Evolutionary conservation across 2,797 vertebrate genomes (phyloP), one percentile per base, ranked within the genome.

Genomic region (Microtus agrestis): DNA sequence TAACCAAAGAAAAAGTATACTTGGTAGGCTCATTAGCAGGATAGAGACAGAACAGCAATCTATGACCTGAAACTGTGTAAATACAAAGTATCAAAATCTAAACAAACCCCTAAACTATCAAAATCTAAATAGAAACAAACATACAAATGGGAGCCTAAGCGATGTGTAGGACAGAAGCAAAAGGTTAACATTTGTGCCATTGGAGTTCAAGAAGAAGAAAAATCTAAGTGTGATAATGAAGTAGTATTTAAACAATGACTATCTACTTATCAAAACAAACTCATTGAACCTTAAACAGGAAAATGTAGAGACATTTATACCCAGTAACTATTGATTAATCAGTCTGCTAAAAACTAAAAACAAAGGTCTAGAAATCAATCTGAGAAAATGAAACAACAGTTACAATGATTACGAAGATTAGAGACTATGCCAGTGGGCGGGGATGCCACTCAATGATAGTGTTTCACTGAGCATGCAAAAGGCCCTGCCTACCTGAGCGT

Each of bases 321-420:
- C 25, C 14, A 59, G 21, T 46, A 9, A 74, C n/a, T 34, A 43
- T 51, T 78, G 29, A n/a, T 65, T 65, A 27, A 82, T 84, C 4
- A 93, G 6, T 87, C 56, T 87, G 17, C 48, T 93, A 23, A 81
- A 91, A 87, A 76, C 7, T 59, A 40, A 91, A 91, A 61, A 43
- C 34, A 37, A 87, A 74, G 31, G 5, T 85, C 43, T 95, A 56
- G 37, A 91, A 81, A 65, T 48, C 34, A 67, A 14, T 40, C 56
- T 21, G 10, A 59, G 25, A 59, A 43, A 79, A 34, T 15, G 11
- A 74, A 89, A 69, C 43, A 69, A 3, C 51, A 56, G 37, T 25
- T 91, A 27, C n/a, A 67, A 11, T 65, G n/a, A 81, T 91, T 77
- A 67, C n/a, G 37, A 43, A 51, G 29, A 59, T 91, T 56, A 81